Evolutionary conservation across 2,113 vertebrate species (phyloP), one percentile per base, ranked within the genome.

Genomic region (Electrona antarctica): DNA sequence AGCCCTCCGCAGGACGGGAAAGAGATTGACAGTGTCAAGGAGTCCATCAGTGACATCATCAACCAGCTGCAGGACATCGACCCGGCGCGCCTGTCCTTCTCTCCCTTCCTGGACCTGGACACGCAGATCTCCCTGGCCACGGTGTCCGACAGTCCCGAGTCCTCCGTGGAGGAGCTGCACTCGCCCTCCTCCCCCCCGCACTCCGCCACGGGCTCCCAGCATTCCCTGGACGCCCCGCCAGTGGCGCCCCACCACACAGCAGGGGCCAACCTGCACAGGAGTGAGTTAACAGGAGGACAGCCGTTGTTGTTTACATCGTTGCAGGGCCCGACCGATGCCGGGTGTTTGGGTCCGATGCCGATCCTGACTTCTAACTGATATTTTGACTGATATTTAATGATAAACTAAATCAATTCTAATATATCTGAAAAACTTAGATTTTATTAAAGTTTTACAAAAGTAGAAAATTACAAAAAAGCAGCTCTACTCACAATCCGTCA

Each of bases 61-160:
- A 91, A 92, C 78, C 93, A 94, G 87, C 92, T 94, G 48, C 92
- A 91, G 78, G 93, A 93, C 80, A 93, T 94, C 1, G 93, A 94
- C 74, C 93, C 93, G 0, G 87, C 91, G 60, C 76, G 93, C 33
- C 91, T 94, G 15, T 94, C 93, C 76, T 93, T 94, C 84, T 93
- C 93, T 11, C 93, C 93, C 0, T 94, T 94, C 82, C 82, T 94
- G 60, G 93, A 94, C 82, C 85, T 94, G 80, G 93, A 94, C 86
- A 94, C 93, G 21, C 93, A 93, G 86, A 94, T 94, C 78, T 91
- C 91, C 47, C 62, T 94, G 89, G 93, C 93, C 0, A 91, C 92
- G 0, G 87, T 94, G 80, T 94, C 93, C 9, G 92, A 94, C 86
- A 94, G 93, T 48, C 93, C 93, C 0, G 93, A 94, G 74, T 94